Evolutionary conservation across 2,888 invertebrate species (phyloP), one percentile per base, ranked within the genome.

Genomic region (Chirona hameri): DNA sequence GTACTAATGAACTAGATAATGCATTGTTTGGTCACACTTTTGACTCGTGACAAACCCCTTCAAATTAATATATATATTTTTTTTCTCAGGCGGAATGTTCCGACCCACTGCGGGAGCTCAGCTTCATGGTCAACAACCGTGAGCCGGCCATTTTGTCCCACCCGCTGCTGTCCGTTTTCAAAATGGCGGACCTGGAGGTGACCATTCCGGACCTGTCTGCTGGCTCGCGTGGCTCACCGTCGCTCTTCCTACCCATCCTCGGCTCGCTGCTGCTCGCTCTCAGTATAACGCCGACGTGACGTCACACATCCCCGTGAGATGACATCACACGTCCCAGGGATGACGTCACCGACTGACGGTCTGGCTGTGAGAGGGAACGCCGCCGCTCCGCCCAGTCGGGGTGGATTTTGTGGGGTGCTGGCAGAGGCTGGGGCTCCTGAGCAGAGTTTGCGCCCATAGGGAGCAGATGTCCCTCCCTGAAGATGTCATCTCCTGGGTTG

Each of bases 151-250:
- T 96, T 85, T 93, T 94, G 87, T 95, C 95, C 81, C 95, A 96
- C 88, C 92, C 95, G 84, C 91, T 95, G 65, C 91, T 96, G 83
- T 96, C 96, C 86, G 95, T 96, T 88, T 94, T 96, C 90, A 96
- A 96, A 90, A 94, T 96, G 90, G 95, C 95, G 82, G 95, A 95
- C 90, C 95, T 96, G 83, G 95, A 95, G 89, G 93, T 95, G 82
- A 92, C 94, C 85, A 92, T 94, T 89, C 93, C 95, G 46, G 92
- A 93, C n/a, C 27, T 84, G 76, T 83, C 83, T 24, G 82, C 79
- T 31, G 81, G 76, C 27, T 82, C 83, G 24, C 39, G 46, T 7
- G 79, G 60, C 60, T 1, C 1, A 18, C 24, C 60, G 60, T 60
- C 60, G 0, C 24, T 60, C n/a, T 1, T 60, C n/a, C 24, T 60